Evolutionary conservation across 1,140 invertebrate species (phyloP).

Genomic region (Aphelenchoides fujianensis): DNA sequence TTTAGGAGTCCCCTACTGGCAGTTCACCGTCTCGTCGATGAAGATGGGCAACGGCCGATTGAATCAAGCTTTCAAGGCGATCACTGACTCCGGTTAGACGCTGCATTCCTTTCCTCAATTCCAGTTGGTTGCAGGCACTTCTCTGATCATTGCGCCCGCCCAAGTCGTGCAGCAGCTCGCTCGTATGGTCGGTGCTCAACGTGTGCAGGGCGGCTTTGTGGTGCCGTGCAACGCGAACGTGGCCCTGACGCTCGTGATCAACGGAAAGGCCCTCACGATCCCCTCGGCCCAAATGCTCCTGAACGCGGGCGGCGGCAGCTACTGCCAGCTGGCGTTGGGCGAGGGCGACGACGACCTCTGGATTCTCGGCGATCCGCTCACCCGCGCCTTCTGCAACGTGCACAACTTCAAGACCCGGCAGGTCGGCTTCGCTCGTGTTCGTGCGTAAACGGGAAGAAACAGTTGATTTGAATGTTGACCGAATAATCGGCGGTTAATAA

Average conservation of each 20-base stretch:
- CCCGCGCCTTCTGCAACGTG: constrained; percentile 43
- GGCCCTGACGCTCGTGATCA: neutral
- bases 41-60: neutral
- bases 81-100: neutral
- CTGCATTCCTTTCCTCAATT: neutral
- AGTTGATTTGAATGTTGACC: too few relatives aligned
- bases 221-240: neutral
- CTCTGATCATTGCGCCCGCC: neutral
- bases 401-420: constrained; percentile 30
- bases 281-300: neutral
- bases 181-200: neutral
- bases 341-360: neutral
- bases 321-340: neutral
- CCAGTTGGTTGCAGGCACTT: neutral
- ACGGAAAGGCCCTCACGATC: neutral
- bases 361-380: constrained; percentile 45
- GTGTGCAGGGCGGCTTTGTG: neutral
- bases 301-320: neutral
- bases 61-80: neutral
- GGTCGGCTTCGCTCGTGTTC: constrained; percentile 40
- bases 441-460: too few relatives aligned
- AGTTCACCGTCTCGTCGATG: neutral
- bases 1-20: neutral
- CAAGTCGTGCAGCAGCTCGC: neutral
- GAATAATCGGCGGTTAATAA: too few relatives aligned